Evolutionary conservation across 2,888 invertebrate species (phyloP).

Genomic region (Agriopis marginaria): DNA sequence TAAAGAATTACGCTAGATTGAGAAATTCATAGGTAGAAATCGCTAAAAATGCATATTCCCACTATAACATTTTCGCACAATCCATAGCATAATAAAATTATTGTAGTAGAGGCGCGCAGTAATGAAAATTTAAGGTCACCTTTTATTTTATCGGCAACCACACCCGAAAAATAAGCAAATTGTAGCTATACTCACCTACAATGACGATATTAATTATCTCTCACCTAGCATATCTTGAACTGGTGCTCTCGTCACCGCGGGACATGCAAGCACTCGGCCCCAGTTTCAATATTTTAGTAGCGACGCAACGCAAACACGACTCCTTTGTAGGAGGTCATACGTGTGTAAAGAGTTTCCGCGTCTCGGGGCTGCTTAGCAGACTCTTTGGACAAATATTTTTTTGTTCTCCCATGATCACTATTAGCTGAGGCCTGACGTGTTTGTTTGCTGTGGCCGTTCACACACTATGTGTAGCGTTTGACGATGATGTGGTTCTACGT

Average conservation of each 20-base stretch:
- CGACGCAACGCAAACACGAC: slow-evolving; percentile 80
- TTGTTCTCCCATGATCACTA: slow-evolving; percentile 81
- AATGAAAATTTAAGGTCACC: neutral
- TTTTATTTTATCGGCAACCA: neutral
- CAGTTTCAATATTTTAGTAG: slow-evolving; percentile 85
- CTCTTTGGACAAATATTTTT: slow-evolving; percentile 76
- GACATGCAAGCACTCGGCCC: slow-evolving; percentile 73
- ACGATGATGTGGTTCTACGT: slow-evolving; percentile 25
- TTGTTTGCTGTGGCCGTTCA: slow-evolving; percentile 53
- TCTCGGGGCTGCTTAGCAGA: slow-evolving; percentile 79
- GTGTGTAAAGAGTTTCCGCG: slow-evolving; percentile 85
- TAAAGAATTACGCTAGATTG: no score
- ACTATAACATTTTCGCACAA: no score
- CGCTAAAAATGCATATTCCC: no score
- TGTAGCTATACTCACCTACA: neutral
- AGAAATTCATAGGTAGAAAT: no score
- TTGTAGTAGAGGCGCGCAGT: no score
- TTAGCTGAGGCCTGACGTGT: slow-evolving; percentile 66
- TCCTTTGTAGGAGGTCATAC: slow-evolving; percentile 82
- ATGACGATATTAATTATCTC: no score
- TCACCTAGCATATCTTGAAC: slow-evolving; percentile 47
- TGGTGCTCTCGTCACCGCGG: slow-evolving; percentile 54
- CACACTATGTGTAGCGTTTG: slow-evolving; percentile 29
- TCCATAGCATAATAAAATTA: no score
- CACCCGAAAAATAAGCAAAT: neutral